Base-by-base conservation (phyloP, 2,113 vertebrate species). In the Petromus typicus region DNA sequence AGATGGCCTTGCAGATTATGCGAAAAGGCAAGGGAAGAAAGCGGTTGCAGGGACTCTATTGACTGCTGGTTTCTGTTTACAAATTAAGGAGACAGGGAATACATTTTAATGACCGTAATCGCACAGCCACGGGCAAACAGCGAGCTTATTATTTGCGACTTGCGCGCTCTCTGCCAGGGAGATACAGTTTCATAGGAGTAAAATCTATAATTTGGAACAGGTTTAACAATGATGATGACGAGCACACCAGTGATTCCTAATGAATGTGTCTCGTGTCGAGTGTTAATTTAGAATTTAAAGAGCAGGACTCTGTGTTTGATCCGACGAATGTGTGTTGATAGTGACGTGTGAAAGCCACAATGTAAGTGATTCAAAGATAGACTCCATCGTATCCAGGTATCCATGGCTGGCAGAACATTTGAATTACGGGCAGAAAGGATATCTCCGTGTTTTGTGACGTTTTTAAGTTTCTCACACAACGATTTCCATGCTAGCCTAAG, bases 401-500 rank as follows among this genome's bases (percentile, higher is more conserved):
- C 1, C 4, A 2, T 34, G 57, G 13, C 20, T 9, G 37, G n/a
- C 0, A 22, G 34, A 67, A 69, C 17, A 1, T 45, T 32, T 5
- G 45, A 66, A 23, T 3, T 23, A 16, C 0, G 20, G 34, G 14
- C 10, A 7, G 3, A 12, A 66, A 59, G 5, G 20, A 2, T 45
- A 40, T 43, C 17, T 23, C 27, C 4, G 8, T 12, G 3, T 57
- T 37, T 43, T 7, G n/a, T n/a, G n/a, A n/a, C n/a, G n/a, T 12
- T 61, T 83, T 43, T 27, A 32, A 73, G 11, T 14, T 67, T 91
- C 59, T 16, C 11, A 7, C 51, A 10, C 5, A 63, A 9, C 1
- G n/a, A 34, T 7, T 20, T 3, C 11, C 6, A 4, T 1, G 1
- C 7, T 14, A 4, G 5, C 30, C 48, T 66, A 48, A 51, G 34